phyloP scores from a whole-genome alignment of 2,888 invertebrate species.

The Brachyopa scutellaris region DNA sequence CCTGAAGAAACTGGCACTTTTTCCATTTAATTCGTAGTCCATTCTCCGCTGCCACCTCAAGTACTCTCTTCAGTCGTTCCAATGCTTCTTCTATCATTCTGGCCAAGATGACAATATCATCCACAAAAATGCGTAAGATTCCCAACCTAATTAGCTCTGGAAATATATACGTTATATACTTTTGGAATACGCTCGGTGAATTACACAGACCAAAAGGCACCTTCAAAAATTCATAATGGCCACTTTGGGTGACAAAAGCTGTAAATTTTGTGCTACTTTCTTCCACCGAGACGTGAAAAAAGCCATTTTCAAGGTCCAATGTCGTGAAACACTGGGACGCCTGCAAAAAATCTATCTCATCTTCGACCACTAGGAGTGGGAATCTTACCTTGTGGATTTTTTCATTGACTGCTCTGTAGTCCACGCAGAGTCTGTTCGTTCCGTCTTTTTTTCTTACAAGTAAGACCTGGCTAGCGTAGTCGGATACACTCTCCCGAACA shows the following conservation, averaged over 20 bases:
- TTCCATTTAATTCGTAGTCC: too few species aligned
- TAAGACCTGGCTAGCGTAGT: constrained; percentile 73
- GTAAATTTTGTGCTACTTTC: constrained; percentile 75
- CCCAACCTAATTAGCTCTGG: constrained; percentile 6
- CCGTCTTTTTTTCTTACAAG: constrained; percentile 73
- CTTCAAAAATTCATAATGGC: too few species aligned
- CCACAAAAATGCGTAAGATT: constrained; percentile 11
- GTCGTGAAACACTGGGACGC: too few species aligned
- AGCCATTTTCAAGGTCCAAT: too few species aligned
- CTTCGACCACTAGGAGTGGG: constrained; percentile 74
- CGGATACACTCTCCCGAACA: too few species aligned
- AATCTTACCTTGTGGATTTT: constrained; percentile 71
- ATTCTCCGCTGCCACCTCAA: background rate
- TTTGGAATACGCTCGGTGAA: constrained; percentile 37
- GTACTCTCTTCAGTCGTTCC: background rate
- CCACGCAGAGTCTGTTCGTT: constrained; percentile 72
- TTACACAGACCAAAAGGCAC: too few species aligned
- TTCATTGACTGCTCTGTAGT: constrained; percentile 64
- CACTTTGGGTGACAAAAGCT: too few species aligned
- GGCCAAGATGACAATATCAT: constrained; percentile 20
- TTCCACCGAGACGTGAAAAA: too few species aligned
- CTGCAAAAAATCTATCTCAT: constrained; percentile 75
- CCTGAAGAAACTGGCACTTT: too few species aligned
- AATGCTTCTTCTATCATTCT: constrained; percentile 16
- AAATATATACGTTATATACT: constrained; percentile 15